Conservation (phyloP, 2,797 vertebrate species). For the Taeniopygia guttata region DNA sequence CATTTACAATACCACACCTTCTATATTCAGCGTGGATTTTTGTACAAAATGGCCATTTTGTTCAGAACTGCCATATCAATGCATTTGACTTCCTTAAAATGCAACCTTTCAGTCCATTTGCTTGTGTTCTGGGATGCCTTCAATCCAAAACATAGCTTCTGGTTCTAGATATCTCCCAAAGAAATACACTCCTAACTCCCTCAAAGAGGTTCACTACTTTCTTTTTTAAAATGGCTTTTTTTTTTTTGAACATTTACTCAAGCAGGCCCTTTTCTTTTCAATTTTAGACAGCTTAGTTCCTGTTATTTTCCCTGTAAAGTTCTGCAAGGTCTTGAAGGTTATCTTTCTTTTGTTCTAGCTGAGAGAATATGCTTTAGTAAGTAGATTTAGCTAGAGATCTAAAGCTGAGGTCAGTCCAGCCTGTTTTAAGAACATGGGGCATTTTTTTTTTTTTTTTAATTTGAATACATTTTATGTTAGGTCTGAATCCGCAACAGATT, state of each 20-base stretch:
- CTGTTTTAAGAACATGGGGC: background rate
- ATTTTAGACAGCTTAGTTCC: slow-evolving; percentile 34
- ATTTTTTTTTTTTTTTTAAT: background rate
- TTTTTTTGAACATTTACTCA: background rate
- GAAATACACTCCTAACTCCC: background rate
- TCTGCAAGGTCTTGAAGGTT: slow-evolving; percentile 27
- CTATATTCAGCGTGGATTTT: background rate
- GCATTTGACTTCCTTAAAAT: background rate
- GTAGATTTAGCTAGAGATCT: background rate
- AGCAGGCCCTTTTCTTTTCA: background rate
- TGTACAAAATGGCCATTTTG: background rate
- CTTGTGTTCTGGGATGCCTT: background rate
- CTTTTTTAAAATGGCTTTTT: background rate
- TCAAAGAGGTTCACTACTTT: background rate
- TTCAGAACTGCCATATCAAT: background rate
- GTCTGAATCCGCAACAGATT: background rate
- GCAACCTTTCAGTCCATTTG: background rate
- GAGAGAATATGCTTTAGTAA: slow-evolving; percentile 6
- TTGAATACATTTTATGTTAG: background rate
- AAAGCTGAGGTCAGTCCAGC: background rate
- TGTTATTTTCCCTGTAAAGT: slow-evolving; percentile 53
- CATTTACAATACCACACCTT: background rate
- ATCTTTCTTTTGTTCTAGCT: slow-evolving; percentile 32
- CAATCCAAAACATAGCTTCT: background rate
- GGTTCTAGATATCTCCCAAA: background rate